Evolutionary conservation across 2,888 invertebrate species (phyloP).

Genomic region (Endomychus coccineus): DNA sequence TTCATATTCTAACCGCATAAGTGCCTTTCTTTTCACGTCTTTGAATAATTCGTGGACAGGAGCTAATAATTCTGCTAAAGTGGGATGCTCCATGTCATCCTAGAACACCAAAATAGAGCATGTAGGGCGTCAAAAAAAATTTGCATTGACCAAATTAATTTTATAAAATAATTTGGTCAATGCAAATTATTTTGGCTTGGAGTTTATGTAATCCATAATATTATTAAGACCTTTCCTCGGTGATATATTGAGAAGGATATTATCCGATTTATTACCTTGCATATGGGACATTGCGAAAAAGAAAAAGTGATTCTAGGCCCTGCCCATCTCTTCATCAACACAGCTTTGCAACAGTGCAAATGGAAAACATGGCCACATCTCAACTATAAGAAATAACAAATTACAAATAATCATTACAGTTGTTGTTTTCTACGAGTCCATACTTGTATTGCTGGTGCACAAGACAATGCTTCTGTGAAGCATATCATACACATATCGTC

Average conservation of each 20-base stretch:
- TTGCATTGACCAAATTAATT: too few relatives aligned
- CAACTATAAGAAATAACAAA: too few relatives aligned
- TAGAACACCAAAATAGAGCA: conserved; percentile 39
- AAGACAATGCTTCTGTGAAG: conserved; percentile 92
- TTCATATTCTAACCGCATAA: conserved; percentile 95
- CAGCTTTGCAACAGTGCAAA: conserved; percentile 80
- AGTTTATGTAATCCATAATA: too few relatives aligned
- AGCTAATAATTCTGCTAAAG: conserved; percentile 66
- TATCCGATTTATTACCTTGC: too few relatives aligned
- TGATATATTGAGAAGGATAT: conserved; percentile 1
- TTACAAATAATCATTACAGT: too few relatives aligned
- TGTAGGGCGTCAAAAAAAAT: too few relatives aligned
- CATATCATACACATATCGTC: conserved; percentile 99
- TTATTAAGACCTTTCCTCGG: too few relatives aligned
- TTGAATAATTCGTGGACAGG: conserved; percentile 77
- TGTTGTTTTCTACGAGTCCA: too few relatives aligned
- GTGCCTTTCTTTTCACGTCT: conserved; percentile 87
- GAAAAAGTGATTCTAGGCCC: conserved; percentile 95
- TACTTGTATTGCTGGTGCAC: conserved; percentile 92
- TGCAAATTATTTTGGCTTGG: too few relatives aligned
- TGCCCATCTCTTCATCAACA: conserved; percentile 81
- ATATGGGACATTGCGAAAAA: conserved; percentile 93
- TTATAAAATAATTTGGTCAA: too few relatives aligned
- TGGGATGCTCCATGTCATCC: conserved; percentile 77
- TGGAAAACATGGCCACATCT: conserved; percentile 96